phyloP scores from a whole-genome alignment of 2,797 vertebrate genomes.

The Lerista edwardsae region DNA sequence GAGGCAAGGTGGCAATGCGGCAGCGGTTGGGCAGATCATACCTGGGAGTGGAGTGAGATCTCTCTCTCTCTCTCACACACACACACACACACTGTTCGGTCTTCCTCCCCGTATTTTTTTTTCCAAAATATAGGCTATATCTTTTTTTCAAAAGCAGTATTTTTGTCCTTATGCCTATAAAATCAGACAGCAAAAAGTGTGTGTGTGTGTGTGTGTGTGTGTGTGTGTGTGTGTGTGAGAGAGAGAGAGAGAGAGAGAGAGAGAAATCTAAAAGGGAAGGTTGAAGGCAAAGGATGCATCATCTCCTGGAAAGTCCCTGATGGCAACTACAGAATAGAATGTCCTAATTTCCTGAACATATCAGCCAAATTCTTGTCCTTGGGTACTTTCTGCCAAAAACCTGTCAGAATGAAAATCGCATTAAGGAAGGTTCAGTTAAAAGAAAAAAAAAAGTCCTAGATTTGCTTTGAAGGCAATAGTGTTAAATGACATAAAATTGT shows the following conservation, averaged over 20 bases:
- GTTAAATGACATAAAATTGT: constrained; percentile 55
- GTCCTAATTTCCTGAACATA: constrained; percentile 73
- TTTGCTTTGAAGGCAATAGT: constrained; percentile 49
- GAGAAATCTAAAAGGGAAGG: constrained; percentile 57
- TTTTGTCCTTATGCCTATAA: constrained; percentile 49
- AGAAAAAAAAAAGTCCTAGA: constrained; percentile 30
- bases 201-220: background rate
- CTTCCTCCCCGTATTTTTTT: no score
- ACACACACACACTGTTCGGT: no score
- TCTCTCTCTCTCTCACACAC: no score
- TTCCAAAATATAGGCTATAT: background rate
- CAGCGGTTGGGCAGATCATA: no score
- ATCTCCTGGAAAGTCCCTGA: constrained; percentile 56
- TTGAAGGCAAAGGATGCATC: background rate
- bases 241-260: no score
- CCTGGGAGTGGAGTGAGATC: no score
- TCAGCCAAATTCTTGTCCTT: constrained; percentile 65
- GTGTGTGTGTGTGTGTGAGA: no score
- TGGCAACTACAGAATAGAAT: constrained; percentile 67
- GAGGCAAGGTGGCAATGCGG: no score
- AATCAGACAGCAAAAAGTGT: constrained; percentile 26
- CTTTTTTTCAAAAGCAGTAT: constrained; percentile 25
- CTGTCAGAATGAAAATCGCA: constrained; percentile 69
- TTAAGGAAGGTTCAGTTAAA: constrained; percentile 69
- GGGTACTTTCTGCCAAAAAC: constrained; percentile 72